These are phyloP conservation scores for Strigamia transsilvanica DNA, from an alignment of 2,888 invertebrate species.

Conservation along the genomic window DNA sequence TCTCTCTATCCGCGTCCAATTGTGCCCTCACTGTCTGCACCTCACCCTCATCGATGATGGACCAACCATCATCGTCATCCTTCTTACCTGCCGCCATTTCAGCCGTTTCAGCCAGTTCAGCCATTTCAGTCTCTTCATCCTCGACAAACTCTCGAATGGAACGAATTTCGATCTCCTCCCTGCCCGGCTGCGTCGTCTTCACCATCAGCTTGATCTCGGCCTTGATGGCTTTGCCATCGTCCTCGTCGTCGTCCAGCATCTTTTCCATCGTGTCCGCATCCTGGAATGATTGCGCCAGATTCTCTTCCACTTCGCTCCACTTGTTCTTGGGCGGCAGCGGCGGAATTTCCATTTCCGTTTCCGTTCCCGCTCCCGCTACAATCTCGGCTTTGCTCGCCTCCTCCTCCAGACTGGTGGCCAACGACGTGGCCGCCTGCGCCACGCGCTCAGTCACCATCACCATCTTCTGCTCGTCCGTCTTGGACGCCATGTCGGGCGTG, in stretches of 20 bases:
- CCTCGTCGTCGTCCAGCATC: constrained; percentile 43
- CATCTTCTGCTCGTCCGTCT: constrained; percentile 57
- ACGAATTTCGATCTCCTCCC: constrained; percentile 68
- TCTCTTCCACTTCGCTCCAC: constrained; percentile 53
- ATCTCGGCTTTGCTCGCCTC: constrained; percentile 54
- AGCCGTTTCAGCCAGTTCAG: not conserved
- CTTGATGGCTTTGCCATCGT: constrained; percentile 59
- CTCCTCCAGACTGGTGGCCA: constrained; percentile 56
- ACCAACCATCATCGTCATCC: not conserved
- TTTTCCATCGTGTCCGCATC: constrained; percentile 52
- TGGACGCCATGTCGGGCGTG: constrained; percentile 56
- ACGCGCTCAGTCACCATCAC: constrained; percentile 57
- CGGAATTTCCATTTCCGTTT: not conserved
- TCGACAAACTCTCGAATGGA: constrained; percentile 64
- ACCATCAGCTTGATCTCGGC: constrained; percentile 69
- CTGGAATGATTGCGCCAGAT: constrained; percentile 53
- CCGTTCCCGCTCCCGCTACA: not conserved
- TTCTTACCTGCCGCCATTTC: not conserved
- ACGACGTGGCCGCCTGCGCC: constrained; percentile 56
- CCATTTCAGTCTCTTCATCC: constrained; percentile 53
- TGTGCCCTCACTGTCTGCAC: constrained; percentile 16
- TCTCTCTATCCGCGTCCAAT: constrained; percentile 12
- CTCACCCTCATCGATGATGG: constrained; percentile 6
- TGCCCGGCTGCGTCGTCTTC: constrained; percentile 66
- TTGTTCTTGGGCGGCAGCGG: constrained; percentile 15